Evolutionary conservation across 2,113 vertebrate species (phyloP), one percentile per base, ranked within the genome.

Genomic region (Chionis minor): DNA sequence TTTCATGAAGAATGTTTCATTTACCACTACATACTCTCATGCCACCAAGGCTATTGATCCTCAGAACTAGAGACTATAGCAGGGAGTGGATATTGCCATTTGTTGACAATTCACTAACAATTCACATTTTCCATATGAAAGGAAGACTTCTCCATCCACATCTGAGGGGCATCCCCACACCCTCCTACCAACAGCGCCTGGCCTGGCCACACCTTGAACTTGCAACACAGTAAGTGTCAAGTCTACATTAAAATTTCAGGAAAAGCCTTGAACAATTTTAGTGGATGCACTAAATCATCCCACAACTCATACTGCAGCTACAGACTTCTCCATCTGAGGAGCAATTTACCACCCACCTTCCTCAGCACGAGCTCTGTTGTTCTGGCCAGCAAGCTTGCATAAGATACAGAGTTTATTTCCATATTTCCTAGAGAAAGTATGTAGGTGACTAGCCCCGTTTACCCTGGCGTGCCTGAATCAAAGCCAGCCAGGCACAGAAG

Each of bases 341-440:
- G 18, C 73, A 90, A 91, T 95, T 91, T 90, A 96, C 96, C 86
- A 90, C 83, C 94, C 78, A 84, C 70, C 38, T 77, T 14, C 23
- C 45, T 22, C 95, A 96, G 88, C 86, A 80, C 2, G 77, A 69
- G 27, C 44, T 69, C 45, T 44, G 22, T 14, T 92, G 69, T 61
- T 94, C 81, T 90, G 71, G 54, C 70, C 63, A 87, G 72, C 78
- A 80, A 90, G 42, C 4, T 1, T 4, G 2, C 27, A 3, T 59
- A 77, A 62, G 28, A 66, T 24, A 81, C 0, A 19, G 78, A 86
- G 45, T 56, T 95, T 73, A 94, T 95, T 80, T 91, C 42, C 15
- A 3, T 71, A 47, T 72, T 91, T 94, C 56, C 66, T n/a, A 14
- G 3, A 62, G 81, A 58, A 87, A 70, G 42, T 45, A 51, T 14